A percentile compares a stretch with the other conserved stretches of the same genome.
These are phyloP conservation scores for Drosophila tropicalis DNA, from an alignment of 1,140 invertebrate species.

Conservation along the genomic window DNA sequence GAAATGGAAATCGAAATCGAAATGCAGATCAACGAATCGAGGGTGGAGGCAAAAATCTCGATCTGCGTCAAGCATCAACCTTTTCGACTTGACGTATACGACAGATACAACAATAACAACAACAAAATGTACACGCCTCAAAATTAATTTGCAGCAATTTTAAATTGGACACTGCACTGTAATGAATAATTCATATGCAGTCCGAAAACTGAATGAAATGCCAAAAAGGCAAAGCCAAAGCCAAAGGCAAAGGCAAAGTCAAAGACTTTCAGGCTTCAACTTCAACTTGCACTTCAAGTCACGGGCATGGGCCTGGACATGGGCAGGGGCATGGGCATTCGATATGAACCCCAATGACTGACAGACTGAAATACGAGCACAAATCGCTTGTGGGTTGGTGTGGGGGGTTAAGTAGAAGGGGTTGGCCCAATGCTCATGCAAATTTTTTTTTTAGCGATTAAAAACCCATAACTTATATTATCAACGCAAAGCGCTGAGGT, in stretches of 20 bases:
- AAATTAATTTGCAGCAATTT: constrained; percentile 24
- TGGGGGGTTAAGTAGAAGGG: not conserved
- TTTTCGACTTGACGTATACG: constrained; percentile 53
- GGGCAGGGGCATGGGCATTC: constrained; percentile 29
- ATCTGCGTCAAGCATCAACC: constrained; percentile 47
- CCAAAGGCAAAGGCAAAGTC: constrained; percentile 22
- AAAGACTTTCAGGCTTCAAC: constrained; percentile 32
- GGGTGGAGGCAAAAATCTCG: constrained; percentile 37
- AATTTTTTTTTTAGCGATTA: constrained; percentile 76
- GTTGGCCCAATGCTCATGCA: constrained; percentile 58
- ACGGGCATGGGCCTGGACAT: constrained; percentile 23
- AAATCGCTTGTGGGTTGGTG: constrained; percentile 23
- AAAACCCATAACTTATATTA: constrained; percentile 79
- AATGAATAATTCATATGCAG: constrained; percentile 59
- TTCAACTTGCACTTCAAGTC: constrained; percentile 57
- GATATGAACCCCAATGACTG: constrained; percentile 35
- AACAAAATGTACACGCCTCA: constrained; percentile 23
- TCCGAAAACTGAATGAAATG: constrained; percentile 50
- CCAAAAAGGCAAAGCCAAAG: not conserved
- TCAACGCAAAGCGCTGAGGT: constrained; percentile 76
- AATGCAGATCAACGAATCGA: constrained; percentile 45
- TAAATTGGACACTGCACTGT: constrained; percentile 38
- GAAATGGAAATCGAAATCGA: constrained; percentile 63
- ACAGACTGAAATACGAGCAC: constrained; percentile 68
- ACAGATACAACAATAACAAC: constrained; percentile 41